phyloP scores from a whole-genome alignment of 1,140 invertebrate genomes.

The Drosophila setifemur region DNA sequence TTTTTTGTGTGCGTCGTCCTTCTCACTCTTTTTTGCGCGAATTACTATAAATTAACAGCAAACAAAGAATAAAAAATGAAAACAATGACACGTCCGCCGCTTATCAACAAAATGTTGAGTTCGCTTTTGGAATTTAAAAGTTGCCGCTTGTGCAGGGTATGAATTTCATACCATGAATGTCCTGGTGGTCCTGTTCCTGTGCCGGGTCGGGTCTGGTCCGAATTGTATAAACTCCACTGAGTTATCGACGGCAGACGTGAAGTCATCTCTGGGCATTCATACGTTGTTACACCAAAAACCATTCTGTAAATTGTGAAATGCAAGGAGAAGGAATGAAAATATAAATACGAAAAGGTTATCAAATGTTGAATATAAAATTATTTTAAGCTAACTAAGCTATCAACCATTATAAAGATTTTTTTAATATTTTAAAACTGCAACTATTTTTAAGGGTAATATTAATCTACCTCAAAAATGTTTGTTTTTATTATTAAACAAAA shows the following conservation, averaged over 20 bases:
- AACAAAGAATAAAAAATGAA: too few species aligned
- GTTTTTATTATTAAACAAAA: too few species aligned
- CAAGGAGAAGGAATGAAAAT: too few species aligned
- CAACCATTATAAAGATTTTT: too few species aligned
- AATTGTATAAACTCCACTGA: slow-evolving; percentile 63
- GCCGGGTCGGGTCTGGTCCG: slow-evolving; percentile 11
- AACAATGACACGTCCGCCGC: slow-evolving; percentile 57
- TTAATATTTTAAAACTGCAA: too few species aligned
- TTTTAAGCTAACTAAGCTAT: too few species aligned
- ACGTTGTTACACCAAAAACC: slow-evolving; percentile 7
- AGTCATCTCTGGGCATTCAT: slow-evolving; percentile 61
- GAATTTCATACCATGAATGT: slow-evolving; percentile 29
- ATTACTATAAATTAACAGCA: slow-evolving; percentile 74
- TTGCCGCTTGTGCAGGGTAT: slow-evolving; percentile 5
- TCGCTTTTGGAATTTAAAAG: slow-evolving; percentile 52
- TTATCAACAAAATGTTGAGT: slow-evolving; percentile 58
- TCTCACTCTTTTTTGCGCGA: slow-evolving; percentile 44
- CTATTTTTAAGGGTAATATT: too few species aligned
- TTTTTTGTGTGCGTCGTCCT: too few species aligned
- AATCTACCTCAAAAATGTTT: too few species aligned
- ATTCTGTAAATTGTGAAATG: too few species aligned
- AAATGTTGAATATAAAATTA: too few species aligned
- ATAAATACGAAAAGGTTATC: too few species aligned
- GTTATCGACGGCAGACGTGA: slow-evolving; percentile 78
- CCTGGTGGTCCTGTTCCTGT: not conserved